Evolutionary conservation across 1,140 invertebrate species (phyloP), one percentile per base, ranked within the genome.

Genomic region (Lineus longissimus): DNA sequence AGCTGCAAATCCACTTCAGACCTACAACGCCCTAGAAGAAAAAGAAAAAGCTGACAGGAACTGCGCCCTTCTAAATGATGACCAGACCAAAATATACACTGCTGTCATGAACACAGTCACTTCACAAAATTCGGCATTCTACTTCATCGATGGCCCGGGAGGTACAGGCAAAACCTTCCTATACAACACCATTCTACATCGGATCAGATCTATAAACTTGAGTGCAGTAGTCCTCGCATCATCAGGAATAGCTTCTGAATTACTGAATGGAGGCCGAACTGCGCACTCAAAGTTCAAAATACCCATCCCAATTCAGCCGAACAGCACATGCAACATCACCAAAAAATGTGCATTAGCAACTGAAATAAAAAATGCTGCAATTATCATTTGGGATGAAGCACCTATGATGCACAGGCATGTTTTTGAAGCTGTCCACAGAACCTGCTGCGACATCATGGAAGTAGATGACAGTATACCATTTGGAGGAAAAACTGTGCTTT

Each of bases 341-440:
- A 59, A 30, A 19, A 27, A 1, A 23, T 45, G 29, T 17, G 6
- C 19, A 4, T 6, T 59, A 23, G 40, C 22, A 13, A 43, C 23
- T 15, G 15, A 36, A 0, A 17, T 63, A 4, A 36, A 30, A 45
- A 30, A 63, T 15, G 29, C 25, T n/a, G n/a, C 25, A 29, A 22
- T 59, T n/a, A 63, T 63, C 6, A 22, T 59, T 40, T 63, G 55
- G 55, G 54, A 63, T 59, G 23, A 63, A 59, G 29, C 30, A n/a
- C 33, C 62, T 23, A 59, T 59, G 33, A n/a, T 36, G 23, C 55
- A 59, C 58, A 43, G 75, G 73, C 70, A 59, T 23, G n/a, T 17
- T 2, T 41, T 60, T 22, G 61, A 63, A 29, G 61, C 61, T 41
- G n/a, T 63, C 17, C 47, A 63, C 41, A 22, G 31, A 60, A 60